Evolutionary conservation across 2,888 invertebrate genomes (phyloP), one percentile per base, ranked within the genome.

Genomic region (Serripes groenlandicus): DNA sequence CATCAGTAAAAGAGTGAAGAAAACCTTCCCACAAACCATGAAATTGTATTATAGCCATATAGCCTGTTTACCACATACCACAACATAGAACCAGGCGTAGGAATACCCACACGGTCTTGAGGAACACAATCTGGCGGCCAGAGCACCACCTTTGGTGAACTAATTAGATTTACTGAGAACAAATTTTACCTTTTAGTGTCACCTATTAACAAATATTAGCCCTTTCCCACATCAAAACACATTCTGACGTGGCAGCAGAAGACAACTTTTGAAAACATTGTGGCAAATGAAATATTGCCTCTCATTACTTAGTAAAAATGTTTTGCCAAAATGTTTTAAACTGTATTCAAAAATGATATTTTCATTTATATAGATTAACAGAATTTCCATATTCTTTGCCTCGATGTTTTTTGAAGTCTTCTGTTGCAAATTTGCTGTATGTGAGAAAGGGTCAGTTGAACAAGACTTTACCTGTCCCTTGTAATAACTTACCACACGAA

Each of bases 381-480:
- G n/a, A n/a, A n/a, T n/a, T n/a, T n/a, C n/a, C n/a, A n/a, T n/a
- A n/a, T n/a, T n/a, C n/a, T n/a, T n/a, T n/a, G n/a, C n/a, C n/a
- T n/a, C n/a, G n/a, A n/a, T n/a, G n/a, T n/a, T n/a, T n/a, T n/a
- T n/a, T n/a, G n/a, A n/a, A n/a, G n/a, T n/a, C n/a, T n/a, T n/a
- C n/a, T n/a, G n/a, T n/a, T n/a, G n/a, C n/a, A n/a, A n/a, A n/a
- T n/a, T n/a, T n/a, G n/a, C n/a, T n/a, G n/a, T n/a, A n/a, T n/a
- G n/a, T n/a, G n/a, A n/a, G n/a, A n/a, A n/a, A n/a, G n/a, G n/a
- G n/a, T n/a, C n/a, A n/a, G 18, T 49, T 15, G 49, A 49, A 49
- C 49, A 49, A 49, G 62, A 66, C 66, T 56, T 32, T 56, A 76
- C 77, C 73, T 79, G 85, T 81, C 85, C 70, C 4, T 7, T 1